A percentile compares a stretch with the other conserved stretches of the same genome.
Evolutionary conservation across 1,140 invertebrate species (phyloP).

Genomic region (Carposina sasakii): DNA sequence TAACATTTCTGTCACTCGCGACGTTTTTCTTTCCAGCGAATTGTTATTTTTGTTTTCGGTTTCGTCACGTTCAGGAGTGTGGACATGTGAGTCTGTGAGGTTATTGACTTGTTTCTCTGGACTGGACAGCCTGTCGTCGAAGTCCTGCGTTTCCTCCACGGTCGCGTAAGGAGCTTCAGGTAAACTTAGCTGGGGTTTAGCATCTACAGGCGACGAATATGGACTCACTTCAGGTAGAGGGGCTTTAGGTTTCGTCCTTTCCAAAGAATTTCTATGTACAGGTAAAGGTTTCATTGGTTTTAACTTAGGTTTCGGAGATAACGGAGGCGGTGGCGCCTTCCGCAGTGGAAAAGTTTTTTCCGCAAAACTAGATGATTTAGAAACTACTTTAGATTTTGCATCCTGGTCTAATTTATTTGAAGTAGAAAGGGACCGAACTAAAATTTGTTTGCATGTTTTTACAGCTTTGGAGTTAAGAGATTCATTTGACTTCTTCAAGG

Average conservation of each 20-base stretch:
- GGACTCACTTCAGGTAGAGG: conserved; percentile 52
- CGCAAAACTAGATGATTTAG: conserved; percentile 69
- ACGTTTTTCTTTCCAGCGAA: conserved; percentile 60
- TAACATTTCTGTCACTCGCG: conserved; percentile 65
- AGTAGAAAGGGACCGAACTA: conserved; percentile 66
- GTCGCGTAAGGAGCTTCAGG: conserved; percentile 58
- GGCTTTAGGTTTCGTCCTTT: conserved; percentile 37
- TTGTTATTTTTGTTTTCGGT: conserved; percentile 50
- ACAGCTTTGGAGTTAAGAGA: conserved; percentile 63
- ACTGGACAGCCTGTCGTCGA: conserved; percentile 56
- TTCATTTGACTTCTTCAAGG: conserved; percentile 57
- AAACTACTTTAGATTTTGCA: conserved; percentile 46
- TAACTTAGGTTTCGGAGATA: conserved; percentile 68
- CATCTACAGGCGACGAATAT: conserved; percentile 59
- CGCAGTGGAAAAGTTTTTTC: conserved; percentile 67
- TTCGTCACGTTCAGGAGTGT: conserved; percentile 30
- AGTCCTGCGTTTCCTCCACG: conserved; percentile 52
- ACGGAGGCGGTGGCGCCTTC: conserved; percentile 68
- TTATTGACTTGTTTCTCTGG: conserved; percentile 41
- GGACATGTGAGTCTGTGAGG: conserved; percentile 28
- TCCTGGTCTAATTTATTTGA: conserved; percentile 66
- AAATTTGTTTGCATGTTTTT: conserved; percentile 67
- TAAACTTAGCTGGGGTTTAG: conserved; percentile 41
- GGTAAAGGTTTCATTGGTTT: conserved; percentile 64
- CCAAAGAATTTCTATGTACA: conserved; percentile 37